Conservation (phyloP, 2,113 vertebrate genomes). For the Bos taurus region DNA sequence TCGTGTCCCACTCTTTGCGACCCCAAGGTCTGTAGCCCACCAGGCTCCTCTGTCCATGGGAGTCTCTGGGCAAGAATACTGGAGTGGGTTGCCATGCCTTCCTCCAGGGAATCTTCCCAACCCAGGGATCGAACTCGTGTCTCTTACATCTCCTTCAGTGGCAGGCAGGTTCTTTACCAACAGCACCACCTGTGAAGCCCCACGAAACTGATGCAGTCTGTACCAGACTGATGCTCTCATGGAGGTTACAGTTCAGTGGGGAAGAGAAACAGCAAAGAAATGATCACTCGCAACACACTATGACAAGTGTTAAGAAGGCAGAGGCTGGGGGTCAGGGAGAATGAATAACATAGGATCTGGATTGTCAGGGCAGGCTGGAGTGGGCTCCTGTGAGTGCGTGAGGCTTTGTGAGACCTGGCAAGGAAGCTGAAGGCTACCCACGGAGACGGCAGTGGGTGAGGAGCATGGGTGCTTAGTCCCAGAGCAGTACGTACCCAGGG, state of each 20-base stretch:
- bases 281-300: rapidly evolving
- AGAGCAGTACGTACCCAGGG: not conserved
- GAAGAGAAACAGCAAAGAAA: not conserved
- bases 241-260: not conserved
- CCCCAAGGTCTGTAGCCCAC: not conserved
- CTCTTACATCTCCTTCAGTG: not conserved
- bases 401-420: not conserved
- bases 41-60: not conserved
- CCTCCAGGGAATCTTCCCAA: not conserved
- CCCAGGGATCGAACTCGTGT: not conserved
- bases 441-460: not conserved
- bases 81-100: not conserved
- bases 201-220: rapidly evolving
- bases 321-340: rapidly evolving
- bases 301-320: not conserved
- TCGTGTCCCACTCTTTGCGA: not conserved
- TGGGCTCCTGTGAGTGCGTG: too few relatives aligned
- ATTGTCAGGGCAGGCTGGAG: rapidly evolving
- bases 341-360: not conserved
- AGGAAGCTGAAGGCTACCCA: not conserved
- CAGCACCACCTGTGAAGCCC: not conserved
- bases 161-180: not conserved
- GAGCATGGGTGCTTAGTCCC: rapidly evolving
- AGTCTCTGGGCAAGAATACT: not conserved
- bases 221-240: not conserved